These are phyloP conservation scores for Scolopax mira DNA, from an alignment of 2,113 vertebrate species.

Conservation along the genomic window DNA sequence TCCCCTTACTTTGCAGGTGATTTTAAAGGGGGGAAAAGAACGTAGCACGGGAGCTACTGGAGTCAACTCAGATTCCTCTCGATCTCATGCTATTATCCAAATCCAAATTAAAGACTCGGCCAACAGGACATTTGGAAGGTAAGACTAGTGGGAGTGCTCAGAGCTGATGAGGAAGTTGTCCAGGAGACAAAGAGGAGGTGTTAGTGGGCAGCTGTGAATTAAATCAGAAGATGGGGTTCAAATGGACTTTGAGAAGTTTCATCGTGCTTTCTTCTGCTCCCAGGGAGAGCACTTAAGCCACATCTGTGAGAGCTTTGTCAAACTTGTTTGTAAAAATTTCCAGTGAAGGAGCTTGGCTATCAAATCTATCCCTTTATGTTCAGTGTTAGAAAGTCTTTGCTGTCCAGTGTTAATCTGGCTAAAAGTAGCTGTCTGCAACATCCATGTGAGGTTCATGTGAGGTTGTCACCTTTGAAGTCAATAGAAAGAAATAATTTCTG, in stretches of 20 bases:
- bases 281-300: neutral
- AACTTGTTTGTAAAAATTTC: neutral
- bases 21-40: constrained; percentile 83
- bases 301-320: neutral
- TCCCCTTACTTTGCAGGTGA: constrained; percentile 76
- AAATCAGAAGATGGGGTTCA: neutral
- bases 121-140: constrained; percentile 84
- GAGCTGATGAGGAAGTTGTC: neutral
- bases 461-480: neutral
- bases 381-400: neutral
- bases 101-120: constrained; percentile 83
- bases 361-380: neutral
- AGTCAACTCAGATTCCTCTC: constrained; percentile 88
- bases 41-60: constrained; percentile 87
- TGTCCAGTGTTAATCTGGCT: neutral
- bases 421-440: neutral
- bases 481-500: neutral
- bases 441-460: neutral
- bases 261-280: neutral
- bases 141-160: neutral
- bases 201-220: neutral
- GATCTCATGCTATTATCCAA: constrained; percentile 91
- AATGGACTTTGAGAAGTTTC: neutral
- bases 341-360: neutral
- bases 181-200: neutral